Conservation (phyloP, 1,140 invertebrate genomes). For the Drosophila takahashii region DNA sequence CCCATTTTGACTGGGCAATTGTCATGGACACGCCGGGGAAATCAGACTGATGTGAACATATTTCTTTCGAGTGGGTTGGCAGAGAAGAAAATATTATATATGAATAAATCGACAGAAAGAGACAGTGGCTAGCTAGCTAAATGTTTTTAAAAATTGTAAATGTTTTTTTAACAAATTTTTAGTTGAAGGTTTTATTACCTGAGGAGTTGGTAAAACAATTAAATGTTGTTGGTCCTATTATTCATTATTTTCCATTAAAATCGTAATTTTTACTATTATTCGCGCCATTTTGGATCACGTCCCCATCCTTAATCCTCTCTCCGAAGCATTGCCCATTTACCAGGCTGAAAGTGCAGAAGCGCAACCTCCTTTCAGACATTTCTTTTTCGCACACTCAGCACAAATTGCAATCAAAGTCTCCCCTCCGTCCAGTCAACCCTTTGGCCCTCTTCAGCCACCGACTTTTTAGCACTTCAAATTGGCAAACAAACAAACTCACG, state of each 20-base stretch:
- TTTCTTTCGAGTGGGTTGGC: constrained; percentile 7
- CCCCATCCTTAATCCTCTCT: not conserved
- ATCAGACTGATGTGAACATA: constrained; percentile 39
- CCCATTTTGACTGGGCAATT: constrained; percentile 59
- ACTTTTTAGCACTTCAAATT: constrained; percentile 75
- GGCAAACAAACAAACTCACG: constrained; percentile 80
- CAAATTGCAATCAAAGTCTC: constrained; percentile 72
- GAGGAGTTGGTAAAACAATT: not conserved
- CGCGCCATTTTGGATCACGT: not conserved
- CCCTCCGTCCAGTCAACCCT: constrained; percentile 5
- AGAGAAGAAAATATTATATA: not conserved
- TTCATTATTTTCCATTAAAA: not conserved
- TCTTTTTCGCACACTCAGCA: constrained; percentile 66
- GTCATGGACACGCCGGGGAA: constrained; percentile 53
- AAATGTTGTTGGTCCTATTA: not conserved
- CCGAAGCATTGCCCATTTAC: constrained; percentile 32
- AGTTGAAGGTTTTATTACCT: no score
- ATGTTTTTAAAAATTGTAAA: no score
- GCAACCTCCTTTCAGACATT: constrained; percentile 43
- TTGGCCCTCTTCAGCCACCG: constrained; percentile 24
- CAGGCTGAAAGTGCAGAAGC: constrained; percentile 16
- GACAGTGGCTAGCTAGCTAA: no score
- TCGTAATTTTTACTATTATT: not conserved
- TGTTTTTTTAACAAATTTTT: no score
- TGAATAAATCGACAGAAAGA: not conserved